Evolutionary conservation across 2,888 invertebrate species (phyloP).

Genomic region (Morpho achilles): DNA sequence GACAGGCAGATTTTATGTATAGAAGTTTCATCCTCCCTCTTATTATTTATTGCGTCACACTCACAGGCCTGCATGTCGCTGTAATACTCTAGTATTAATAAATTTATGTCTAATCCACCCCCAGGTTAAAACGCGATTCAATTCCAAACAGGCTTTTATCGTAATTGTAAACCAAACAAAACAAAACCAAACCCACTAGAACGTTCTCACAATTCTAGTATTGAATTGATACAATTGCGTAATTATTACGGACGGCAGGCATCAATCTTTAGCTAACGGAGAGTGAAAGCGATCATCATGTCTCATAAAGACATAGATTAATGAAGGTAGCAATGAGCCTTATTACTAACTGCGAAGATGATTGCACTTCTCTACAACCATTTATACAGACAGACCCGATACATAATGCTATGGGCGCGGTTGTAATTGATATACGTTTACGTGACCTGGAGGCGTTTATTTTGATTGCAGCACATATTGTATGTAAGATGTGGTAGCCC

Average conservation of each 20-base stretch:
- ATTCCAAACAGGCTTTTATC: too few species aligned
- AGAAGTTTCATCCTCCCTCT: too few species aligned
- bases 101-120: too few species aligned
- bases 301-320: conserved; percentile 27
- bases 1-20: too few species aligned
- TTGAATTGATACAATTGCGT: conserved; percentile 28
- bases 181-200: conserved; percentile 13
- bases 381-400: conserved; percentile 7
- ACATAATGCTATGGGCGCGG: neutral
- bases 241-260: conserved; percentile 29
- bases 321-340: conserved; percentile 24
- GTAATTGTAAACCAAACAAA: neutral
- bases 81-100: too few species aligned
- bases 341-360: conserved; percentile 22
- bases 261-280: conserved; percentile 28
- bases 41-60: too few species aligned
- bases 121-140: too few species aligned
- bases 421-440: neutral
- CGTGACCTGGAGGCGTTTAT: too few species aligned
- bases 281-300: conserved; percentile 34
- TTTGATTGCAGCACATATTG: too few species aligned
- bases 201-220: conserved; percentile 1
- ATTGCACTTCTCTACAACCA: conserved; percentile 13
- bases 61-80: too few species aligned
- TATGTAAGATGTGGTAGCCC: too few species aligned